Base-by-base conservation (phyloP, 2,888 invertebrate genomes). In the Diploptera punctata region DNA sequence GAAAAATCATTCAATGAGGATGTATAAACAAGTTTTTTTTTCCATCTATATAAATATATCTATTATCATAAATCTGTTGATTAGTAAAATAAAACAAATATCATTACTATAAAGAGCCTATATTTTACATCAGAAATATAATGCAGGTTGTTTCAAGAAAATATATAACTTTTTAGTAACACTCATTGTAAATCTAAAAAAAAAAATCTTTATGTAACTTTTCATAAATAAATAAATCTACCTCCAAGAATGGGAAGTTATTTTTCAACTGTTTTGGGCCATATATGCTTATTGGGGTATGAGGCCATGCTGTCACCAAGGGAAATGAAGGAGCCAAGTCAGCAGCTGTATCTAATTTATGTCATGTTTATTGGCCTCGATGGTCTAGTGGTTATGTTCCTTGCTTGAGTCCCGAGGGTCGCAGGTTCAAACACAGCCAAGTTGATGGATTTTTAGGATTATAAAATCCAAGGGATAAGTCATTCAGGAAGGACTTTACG, bases 191-290 rank as follows among this genome's bases (percentile, higher is more conserved):
- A 74, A 72, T 72, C 60, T 74, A 52, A 70, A 73, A 68, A 62
- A 10, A 70, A 57, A 70, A 68, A 68, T 65, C 70, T 70, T 75
- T 70, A 72, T 75, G 75, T 75, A 75, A 73, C 74, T 75, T 75
- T 75, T 75, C 71, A 74, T 83, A 83, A n/a, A 83, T 84, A 76
- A 77, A 77, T 77, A 84, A 84, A 83, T 83, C 84, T 84, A 84
- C 84, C 84, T 84, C 84, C 83, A 83, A 82, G 81, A 74, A 77
- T 67, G 70, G 61, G 62, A 65, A 70, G 65, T 72, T 68, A 44
- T 68, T 62, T 29, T 68, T 54, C 57, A 73, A 7, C 10, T 33
- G 33, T 33, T 33, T 33, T n/a, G n/a, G n/a, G n/a, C n/a, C n/a
- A n/a, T n/a, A n/a, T n/a, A n/a, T n/a, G n/a, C n/a, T n/a, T n/a